These are phyloP conservation scores for Amniataba percoides DNA, from an alignment of 2,797 vertebrate species.

Conservation along the genomic window DNA sequence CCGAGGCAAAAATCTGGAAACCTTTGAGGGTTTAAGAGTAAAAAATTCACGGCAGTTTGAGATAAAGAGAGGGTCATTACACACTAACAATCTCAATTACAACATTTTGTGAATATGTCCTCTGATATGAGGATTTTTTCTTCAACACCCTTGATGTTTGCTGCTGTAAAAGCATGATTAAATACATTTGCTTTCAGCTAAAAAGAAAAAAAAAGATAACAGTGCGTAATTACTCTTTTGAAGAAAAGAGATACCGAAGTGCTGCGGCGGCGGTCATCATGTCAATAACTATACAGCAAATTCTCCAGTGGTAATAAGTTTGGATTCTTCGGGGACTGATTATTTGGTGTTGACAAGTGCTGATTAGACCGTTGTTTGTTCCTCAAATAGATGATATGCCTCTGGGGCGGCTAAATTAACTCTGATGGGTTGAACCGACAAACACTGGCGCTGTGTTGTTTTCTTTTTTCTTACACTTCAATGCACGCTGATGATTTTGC, in stretches of 20 bases:
- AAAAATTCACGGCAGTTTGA: constrained; percentile 26
- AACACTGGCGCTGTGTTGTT: constrained; percentile 5
- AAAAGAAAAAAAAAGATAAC: neutral
- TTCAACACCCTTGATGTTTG: constrained; percentile 8
- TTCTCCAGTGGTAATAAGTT: constrained; percentile 15
- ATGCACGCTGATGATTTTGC: constrained; percentile 32
- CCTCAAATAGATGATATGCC: constrained; percentile 20
- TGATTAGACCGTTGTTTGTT: constrained; percentile 51
- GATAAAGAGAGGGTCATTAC: constrained; percentile 29
- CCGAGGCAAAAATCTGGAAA: neutral
- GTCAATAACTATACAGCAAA: constrained; percentile 21
- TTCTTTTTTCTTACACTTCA: constrained; percentile 11
- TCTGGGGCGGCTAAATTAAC: constrained; percentile 16
- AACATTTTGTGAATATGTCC: neutral
- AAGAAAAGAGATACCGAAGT: neutral
- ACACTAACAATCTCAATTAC: constrained; percentile 22
- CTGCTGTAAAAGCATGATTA: neutral
- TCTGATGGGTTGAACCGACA: constrained; percentile 19
- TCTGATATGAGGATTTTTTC: constrained; percentile 3
- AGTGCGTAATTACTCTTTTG: constrained; percentile 24
- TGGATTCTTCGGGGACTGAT: constrained; percentile 26
- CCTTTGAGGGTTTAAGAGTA: constrained; percentile 8
- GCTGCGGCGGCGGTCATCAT: constrained; percentile 8
- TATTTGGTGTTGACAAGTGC: constrained; percentile 34
- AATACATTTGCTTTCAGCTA: constrained; percentile 12